Evolutionary conservation across 2,113 vertebrate species (phyloP), one percentile per base, ranked within the genome.

Genomic region (Coreoperca whiteheadi): DNA sequence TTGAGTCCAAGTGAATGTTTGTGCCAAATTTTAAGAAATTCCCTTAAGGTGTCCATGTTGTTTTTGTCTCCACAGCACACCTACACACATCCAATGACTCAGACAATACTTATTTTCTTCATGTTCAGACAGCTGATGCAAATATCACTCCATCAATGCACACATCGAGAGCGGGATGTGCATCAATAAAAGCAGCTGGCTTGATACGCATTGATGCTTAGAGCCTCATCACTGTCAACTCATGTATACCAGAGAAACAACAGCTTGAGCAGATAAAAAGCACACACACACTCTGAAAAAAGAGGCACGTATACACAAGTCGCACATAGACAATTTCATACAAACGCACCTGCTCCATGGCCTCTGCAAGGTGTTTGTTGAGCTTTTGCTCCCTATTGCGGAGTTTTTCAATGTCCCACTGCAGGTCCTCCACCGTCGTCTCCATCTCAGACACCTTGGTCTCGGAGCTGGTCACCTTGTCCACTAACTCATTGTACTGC

Each of bases 371-470:
- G 80, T 98, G 97, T 71, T 97, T 97, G 90, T 98, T 97, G 39
- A 98, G 96, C 80, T 98, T 98, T 83, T 98, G 97, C 77, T 98
- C 97, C 23, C 97, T 94, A 71, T 97, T 98, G 60, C 97, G 96
- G 37, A 98, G 95, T 77, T 98, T 98, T 92, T 98, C 97, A 0
- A 97, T 98, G 92, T 98, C 97, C 97, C 97, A 98, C 93, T 98
- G 97, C 71, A 98, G 91, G 88, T 98, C 97, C 83, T 98, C 97
- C 39, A 98, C 97, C 0, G 97, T 96, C 0, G 97, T 97, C 90
- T 97, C 97, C 97, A 98, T 98, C 91, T 98, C 97, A n/a, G 97
- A 95, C 81, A 98, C 97, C 84, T 98, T 98, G 39, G 97, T 98
- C 92, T 98, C 97, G 0, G 97, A 95, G 30, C 97, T 96, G 1